phyloP scores from a whole-genome alignment of 2,888 invertebrate genomes.

The Hyposoter didymator region DNA sequence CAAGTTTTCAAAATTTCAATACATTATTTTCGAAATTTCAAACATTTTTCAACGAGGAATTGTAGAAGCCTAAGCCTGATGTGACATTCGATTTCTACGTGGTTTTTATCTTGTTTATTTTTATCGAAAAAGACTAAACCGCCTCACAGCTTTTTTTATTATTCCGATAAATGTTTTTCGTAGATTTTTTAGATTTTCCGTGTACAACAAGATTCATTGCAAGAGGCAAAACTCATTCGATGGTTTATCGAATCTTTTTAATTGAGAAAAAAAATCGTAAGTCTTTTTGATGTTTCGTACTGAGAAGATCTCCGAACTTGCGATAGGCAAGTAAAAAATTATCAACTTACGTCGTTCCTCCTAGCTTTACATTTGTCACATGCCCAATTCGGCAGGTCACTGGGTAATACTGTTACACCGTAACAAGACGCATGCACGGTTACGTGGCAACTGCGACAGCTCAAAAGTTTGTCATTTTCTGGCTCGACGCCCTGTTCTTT shows the following conservation, averaged over 20 bases:
- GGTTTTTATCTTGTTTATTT: too few species aligned
- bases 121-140: too few species aligned
- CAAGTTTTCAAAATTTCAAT: too few species aligned
- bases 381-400: slow-evolving; percentile 82
- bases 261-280: slow-evolving; percentile 7
- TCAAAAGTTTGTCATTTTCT: slow-evolving; percentile 83
- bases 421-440: slow-evolving; percentile 87
- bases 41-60: too few species aligned
- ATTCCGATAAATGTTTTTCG: too few species aligned
- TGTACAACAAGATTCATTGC: too few species aligned
- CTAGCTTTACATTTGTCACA: slow-evolving; percentile 84
- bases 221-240: too few species aligned
- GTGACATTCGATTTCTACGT: too few species aligned
- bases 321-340: neutral
- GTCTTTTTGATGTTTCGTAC: neutral
- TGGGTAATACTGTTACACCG: slow-evolving; percentile 81
- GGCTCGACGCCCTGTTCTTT: slow-evolving; percentile 80
- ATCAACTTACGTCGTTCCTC: slow-evolving; percentile 77
- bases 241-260: neutral
- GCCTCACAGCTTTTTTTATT: too few species aligned
- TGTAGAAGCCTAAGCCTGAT: too few species aligned
- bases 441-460: slow-evolving; percentile 86
- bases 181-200: too few species aligned
- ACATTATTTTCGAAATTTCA: too few species aligned
- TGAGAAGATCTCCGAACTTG: neutral